Base-by-base conservation (phyloP, 2,888 invertebrate species). In the Leptopterna dolabrata region DNA sequence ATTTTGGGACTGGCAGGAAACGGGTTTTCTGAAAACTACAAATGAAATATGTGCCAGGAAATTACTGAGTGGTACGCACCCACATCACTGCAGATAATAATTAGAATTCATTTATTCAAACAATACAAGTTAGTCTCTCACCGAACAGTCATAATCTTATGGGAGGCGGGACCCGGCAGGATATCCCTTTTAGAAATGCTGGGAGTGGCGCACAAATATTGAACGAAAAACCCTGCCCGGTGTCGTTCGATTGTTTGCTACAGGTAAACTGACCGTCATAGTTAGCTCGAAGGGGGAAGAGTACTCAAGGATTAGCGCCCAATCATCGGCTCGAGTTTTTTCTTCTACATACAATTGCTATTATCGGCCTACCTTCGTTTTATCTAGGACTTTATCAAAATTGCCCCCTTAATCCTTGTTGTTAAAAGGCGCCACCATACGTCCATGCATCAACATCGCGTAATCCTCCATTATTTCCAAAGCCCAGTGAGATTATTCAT, bases 141-240 rank as follows among this genome's bases (percentile, higher is more conserved):
- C 24, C 45, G 11, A 78, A 78, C 27, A 13, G 27, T 29, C 41
- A 41, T 27, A n/a, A 76, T 45, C 27, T 24, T 45, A 43, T 19
- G 45, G 43, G 47, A 45, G 78, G 29, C 41, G 76, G 76, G 47
- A n/a, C 76, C 45, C 51, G 29, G 78, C 86, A 76, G 86, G 86
- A 86, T 86, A 78, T 86, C 86, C 86, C 63, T 76, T 78, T 76
- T 55, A 76, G 71, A 86, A 85, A 76, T 86, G 51, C 76, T 86
- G 78, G 86, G 86, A 86, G 86, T 55, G 86, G 51, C 63, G 7
- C 63, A 55, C 86, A 86, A 86, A 86, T 86, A 86, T 86, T 86
- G 86, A 78, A 47, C 24, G 14, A 43, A 29, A 45, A 85, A 81
- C 51, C 81, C 51, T 47, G 51, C 81, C 81, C 81, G 78, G 45